Percentiles rank a stretch among this genome's conserved stretches.
phyloP scores from a whole-genome alignment of 2,888 invertebrate genomes.

The Hirtodrosophila cameraria region DNA sequence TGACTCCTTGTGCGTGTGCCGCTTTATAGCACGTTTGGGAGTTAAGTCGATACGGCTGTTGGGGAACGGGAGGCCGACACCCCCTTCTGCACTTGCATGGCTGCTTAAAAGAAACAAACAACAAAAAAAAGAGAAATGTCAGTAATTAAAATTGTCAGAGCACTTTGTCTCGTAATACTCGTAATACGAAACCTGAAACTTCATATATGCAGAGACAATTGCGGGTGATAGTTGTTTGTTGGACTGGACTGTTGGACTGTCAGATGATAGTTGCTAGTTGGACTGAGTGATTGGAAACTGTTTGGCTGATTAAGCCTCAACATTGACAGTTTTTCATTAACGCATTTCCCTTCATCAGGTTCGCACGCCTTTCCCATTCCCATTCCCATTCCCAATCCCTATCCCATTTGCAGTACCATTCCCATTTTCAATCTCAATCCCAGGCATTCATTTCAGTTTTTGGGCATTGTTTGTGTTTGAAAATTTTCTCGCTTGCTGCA shows the following conservation, averaged over 20 bases:
- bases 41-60: not conserved
- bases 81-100: constrained; percentile 74
- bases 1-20: constrained; percentile 51
- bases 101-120: constrained; percentile 43
- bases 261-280: not conserved
- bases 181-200: constrained; percentile 45
- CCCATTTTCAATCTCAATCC: not conserved
- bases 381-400: not conserved
- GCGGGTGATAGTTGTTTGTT: constrained; percentile 16
- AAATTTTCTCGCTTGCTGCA: constrained; percentile 25
- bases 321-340: constrained; percentile 32
- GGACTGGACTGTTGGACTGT: not conserved
- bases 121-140: constrained; percentile 65
- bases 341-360: constrained; percentile 25
- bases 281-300: not conserved
- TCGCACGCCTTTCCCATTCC: constrained; percentile 29
- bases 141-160: constrained; percentile 75
- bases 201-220: constrained; percentile 35
- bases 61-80: not conserved
- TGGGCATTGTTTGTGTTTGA: constrained; percentile 47
- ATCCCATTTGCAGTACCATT: not conserved
- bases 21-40: constrained; percentile 71
- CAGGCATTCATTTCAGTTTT: constrained; percentile 28
- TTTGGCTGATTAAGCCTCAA: constrained; percentile 43
- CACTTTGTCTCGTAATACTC: constrained; percentile 51